Evolutionary conservation across 2,797 vertebrate species (phyloP).

Genomic region (Eulemur coronatus): DNA sequence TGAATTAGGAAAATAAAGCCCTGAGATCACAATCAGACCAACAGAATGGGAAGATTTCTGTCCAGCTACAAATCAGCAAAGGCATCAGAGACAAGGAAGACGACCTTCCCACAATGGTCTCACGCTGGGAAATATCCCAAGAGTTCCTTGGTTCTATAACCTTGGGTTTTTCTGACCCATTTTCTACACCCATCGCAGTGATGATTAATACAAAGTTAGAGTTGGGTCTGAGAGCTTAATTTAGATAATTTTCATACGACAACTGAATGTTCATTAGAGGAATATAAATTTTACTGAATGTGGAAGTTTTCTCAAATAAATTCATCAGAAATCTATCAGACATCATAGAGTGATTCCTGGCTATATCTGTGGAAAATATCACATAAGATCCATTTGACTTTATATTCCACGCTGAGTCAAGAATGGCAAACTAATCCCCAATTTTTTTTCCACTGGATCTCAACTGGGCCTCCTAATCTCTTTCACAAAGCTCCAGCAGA

Average conservation of each 20-base stretch:
- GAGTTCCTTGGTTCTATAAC: background rate
- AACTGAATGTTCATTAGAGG: background rate
- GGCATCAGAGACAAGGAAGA: background rate
- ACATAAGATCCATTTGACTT: background rate
- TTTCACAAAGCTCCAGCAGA: background rate
- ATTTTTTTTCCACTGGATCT: background rate
- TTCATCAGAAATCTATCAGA: background rate
- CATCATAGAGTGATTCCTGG: background rate
- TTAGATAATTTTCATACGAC: background rate
- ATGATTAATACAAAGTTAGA: background rate
- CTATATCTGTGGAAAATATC: background rate
- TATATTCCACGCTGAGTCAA: background rate
- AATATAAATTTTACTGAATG: background rate
- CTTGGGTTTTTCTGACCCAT: background rate
- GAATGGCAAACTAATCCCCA: background rate
- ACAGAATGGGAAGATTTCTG: background rate
- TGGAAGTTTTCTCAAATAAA: conserved; percentile 21
- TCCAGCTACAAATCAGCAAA: background rate
- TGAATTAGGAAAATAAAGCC: background rate
- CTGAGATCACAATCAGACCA: background rate
- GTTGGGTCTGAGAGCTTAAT: background rate
- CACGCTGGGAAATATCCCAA: background rate
- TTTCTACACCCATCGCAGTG: background rate
- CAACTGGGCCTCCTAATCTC: background rate
- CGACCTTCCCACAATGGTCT: background rate